Evolutionary conservation across 2,113 vertebrate species (phyloP).

Genomic region (Pyxicephalus adspersus): DNA sequence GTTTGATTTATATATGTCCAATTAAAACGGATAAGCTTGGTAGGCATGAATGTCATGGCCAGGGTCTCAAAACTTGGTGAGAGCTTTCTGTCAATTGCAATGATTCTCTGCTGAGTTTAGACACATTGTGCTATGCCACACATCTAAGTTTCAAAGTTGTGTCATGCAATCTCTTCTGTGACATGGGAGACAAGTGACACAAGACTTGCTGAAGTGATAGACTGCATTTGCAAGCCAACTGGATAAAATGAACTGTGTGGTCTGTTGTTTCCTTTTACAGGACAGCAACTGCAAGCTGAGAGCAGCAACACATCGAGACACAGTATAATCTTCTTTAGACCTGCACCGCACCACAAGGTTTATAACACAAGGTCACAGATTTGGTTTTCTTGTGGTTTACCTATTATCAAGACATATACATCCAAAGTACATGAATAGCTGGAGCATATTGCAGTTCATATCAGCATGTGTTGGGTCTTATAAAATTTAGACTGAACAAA

Average conservation of each 20-base stretch:
- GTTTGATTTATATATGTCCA: too few species aligned
- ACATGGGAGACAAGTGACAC: constrained; percentile 21
- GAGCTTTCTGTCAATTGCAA: background rate
- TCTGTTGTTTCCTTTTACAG: constrained; percentile 1
- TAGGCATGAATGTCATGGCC: too few species aligned
- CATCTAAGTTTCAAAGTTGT: background rate
- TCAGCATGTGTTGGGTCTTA: too few species aligned
- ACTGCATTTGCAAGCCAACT: constrained; percentile 1
- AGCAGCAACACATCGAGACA: background rate
- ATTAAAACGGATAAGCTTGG: too few species aligned
- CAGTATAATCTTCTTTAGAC: too few species aligned
- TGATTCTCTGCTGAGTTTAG: background rate
- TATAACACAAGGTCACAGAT: too few species aligned
- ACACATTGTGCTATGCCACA: background rate
- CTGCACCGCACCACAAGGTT: too few species aligned
- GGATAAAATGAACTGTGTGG: background rate
- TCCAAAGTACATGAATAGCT: too few species aligned
- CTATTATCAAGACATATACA: too few species aligned
- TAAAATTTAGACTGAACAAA: too few species aligned
- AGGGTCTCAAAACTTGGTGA: background rate
- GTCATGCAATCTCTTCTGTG: background rate
- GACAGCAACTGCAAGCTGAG: background rate
- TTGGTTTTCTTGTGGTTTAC: too few species aligned
- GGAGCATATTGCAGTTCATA: too few species aligned
- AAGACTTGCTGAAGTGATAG: background rate